phyloP scores from a whole-genome alignment of 2,888 invertebrate species.

The Melanchra persicariae region DNA sequence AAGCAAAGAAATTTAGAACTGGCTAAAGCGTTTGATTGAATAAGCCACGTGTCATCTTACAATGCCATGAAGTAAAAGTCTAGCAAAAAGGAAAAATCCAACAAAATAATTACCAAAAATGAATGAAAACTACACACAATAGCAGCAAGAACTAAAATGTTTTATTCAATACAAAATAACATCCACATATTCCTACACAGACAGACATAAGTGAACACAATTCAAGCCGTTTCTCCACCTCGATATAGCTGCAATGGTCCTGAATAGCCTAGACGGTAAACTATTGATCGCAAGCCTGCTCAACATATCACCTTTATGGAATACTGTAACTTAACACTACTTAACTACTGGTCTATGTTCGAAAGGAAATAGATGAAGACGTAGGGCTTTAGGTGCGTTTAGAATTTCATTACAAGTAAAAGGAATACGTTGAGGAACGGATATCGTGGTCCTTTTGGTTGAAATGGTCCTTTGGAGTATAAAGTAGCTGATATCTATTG shows the following conservation, averaged over 20 bases:
- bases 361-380: constrained; percentile 7
- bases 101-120: background rate
- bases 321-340: constrained; percentile 36
- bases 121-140: background rate
- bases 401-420: background rate
- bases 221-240: constrained; percentile 7
- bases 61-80: background rate
- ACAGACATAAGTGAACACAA: constrained; percentile 15
- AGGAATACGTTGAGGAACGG: background rate
- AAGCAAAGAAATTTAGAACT: background rate
- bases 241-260: constrained; percentile 38
- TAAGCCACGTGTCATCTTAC: background rate
- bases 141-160: background rate
- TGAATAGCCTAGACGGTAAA: constrained; percentile 44
- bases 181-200: background rate
- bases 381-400: constrained; percentile 6
- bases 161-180: background rate
- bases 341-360: constrained; percentile 5
- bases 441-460: background rate
- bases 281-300: constrained; percentile 60
- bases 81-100: background rate
- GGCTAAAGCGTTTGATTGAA: background rate
- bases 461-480: background rate
- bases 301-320: constrained; percentile 37
- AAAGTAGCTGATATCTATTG: background rate